A percentile compares a stretch with the other conserved stretches of the same genome.
phyloP scores from a whole-genome alignment of 2,113 vertebrate species.

The Festucalex cinctus region DNA sequence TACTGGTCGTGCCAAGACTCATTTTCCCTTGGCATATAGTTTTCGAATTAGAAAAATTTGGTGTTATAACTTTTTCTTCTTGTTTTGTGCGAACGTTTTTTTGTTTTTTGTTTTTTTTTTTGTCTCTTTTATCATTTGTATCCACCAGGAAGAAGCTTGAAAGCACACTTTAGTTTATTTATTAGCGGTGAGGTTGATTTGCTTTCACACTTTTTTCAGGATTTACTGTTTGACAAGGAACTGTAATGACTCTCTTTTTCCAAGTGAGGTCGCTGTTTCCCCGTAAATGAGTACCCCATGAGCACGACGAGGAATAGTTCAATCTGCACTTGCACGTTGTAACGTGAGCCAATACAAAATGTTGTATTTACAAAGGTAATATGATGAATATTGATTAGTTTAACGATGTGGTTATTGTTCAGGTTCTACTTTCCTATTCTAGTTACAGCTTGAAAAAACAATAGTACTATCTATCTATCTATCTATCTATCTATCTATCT shows the following conservation, averaged over 20 bases:
- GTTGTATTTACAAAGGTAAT: not conserved
- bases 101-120: not conserved
- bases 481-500: not conserved
- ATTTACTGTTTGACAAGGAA: not conserved
- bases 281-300: not conserved
- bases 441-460: not conserved
- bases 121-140: not conserved
- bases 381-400: not conserved
- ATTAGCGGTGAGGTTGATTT: not conserved
- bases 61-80: not conserved
- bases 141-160: not conserved
- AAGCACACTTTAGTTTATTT: not conserved
- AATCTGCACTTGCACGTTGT: not conserved
- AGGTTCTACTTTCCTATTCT: not conserved
- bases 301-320: not conserved
- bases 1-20: too few relatives aligned
- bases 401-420: not conserved
- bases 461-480: not conserved
- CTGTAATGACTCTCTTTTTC: conserved; percentile 8
- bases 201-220: not conserved
- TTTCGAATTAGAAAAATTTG: too few relatives aligned
- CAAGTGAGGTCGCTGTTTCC: conserved; percentile 34
- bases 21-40: too few relatives aligned
- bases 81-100: not conserved
- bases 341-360: not conserved